Percentiles rank a stretch among this genome's conserved stretches.
Conservation (phyloP, 2,113 vertebrate species). For the Perca schrenkii region DNA sequence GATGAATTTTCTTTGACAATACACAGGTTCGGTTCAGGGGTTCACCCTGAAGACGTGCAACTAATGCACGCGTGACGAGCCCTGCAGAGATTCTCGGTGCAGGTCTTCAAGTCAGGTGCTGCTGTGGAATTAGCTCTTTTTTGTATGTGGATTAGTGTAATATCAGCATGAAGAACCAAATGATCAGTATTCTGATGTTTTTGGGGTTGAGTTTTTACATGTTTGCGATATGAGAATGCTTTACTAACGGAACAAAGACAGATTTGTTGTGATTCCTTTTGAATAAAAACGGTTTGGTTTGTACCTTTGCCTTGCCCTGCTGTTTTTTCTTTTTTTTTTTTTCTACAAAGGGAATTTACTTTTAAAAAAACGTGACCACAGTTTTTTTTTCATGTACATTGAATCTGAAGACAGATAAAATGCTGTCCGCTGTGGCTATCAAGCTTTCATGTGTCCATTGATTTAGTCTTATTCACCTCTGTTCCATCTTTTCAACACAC, state of each 20-base stretch:
- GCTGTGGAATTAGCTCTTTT: conserved; percentile 31
- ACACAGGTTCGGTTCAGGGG: conserved; percentile 33
- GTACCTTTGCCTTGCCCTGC: conserved; percentile 11
- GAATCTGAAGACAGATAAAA: conserved; percentile 52
- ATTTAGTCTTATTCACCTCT: conserved; percentile 52
- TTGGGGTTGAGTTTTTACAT: conserved; percentile 21
- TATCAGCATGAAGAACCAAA: conserved; percentile 41
- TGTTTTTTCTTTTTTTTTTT: not conserved
- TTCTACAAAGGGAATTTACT: conserved; percentile 8
- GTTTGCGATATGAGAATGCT: conserved; percentile 51
- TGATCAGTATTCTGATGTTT: conserved; percentile 67
- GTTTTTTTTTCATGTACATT: conserved; percentile 33
- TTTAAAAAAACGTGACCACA: conserved; percentile 21
- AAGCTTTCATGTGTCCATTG: conserved; percentile 64
- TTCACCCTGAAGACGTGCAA: conserved; percentile 4
- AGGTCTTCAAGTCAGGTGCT: conserved; percentile 41
- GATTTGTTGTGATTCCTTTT: conserved; percentile 63
- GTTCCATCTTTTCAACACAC: conserved; percentile 44
- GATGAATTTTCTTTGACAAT: conserved; percentile 38
- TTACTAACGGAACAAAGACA: conserved; percentile 53
- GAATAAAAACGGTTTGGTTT: conserved; percentile 66
- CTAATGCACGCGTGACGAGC: not conserved
- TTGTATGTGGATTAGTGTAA: conserved; percentile 12
- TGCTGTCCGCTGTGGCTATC: conserved; percentile 26
- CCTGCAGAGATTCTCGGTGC: not conserved